phyloP scores from a whole-genome alignment of 2,888 invertebrate species.

The Octodonta nipae region DNA sequence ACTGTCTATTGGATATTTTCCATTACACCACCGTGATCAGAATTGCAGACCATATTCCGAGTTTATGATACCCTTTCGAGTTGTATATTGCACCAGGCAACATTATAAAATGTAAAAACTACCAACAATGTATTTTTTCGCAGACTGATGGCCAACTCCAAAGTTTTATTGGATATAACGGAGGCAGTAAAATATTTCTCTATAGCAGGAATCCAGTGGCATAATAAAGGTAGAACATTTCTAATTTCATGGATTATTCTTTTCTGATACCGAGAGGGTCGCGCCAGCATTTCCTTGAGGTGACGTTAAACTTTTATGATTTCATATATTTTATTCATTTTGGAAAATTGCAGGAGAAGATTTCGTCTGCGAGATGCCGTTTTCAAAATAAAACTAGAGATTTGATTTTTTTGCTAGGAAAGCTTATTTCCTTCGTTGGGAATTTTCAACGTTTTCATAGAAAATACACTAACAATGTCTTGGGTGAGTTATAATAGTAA shows the following conservation, averaged over 20 bases:
- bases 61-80: conserved; percentile 33
- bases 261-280: conserved; percentile 22
- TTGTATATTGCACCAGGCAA: conserved; percentile 29
- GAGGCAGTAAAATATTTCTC: conserved; percentile 8
- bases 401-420: too few relatives aligned
- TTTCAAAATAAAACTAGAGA: too few relatives aligned
- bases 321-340: too few relatives aligned
- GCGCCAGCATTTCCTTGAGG: too few relatives aligned
- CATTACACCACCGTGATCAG: conserved; percentile 33
- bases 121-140: conserved; percentile 26
- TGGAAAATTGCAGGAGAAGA: too few relatives aligned
- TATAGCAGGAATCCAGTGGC: conserved; percentile 2
- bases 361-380: too few relatives aligned
- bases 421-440: too few relatives aligned
- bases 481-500: too few relatives aligned
- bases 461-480: too few relatives aligned
- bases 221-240: conserved; percentile 12
- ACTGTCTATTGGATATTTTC: conserved; percentile 32
- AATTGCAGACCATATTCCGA: conserved; percentile 31
- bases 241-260: conserved; percentile 25
- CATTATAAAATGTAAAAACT: conserved; percentile 35
- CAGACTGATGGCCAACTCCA: not conserved
- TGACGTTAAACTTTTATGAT: too few relatives aligned
- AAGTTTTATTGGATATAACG: not conserved
- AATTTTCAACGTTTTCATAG: too few relatives aligned